These are phyloP conservation scores for Paguma larvata DNA, from an alignment of 2,797 vertebrate genomes.

Conservation along the genomic window DNA sequence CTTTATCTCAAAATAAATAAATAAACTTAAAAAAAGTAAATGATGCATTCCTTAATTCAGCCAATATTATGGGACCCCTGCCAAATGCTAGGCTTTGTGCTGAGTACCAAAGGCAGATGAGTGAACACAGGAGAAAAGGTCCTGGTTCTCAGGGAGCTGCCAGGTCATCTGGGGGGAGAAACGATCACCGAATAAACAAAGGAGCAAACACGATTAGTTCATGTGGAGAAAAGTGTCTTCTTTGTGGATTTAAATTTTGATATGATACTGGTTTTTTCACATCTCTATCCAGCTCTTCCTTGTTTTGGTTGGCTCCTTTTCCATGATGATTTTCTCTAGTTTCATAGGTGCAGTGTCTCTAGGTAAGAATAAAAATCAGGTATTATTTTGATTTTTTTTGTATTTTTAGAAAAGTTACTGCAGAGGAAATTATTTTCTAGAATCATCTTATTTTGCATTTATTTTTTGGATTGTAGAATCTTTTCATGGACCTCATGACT, in stretches of 20 bases:
- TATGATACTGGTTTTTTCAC: neutral
- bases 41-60: neutral
- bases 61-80: neutral
- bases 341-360: neutral
- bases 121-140: neutral
- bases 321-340: neutral
- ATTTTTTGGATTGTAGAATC: neutral
- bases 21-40: neutral
- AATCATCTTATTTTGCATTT: neutral
- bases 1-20: too few species aligned
- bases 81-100: neutral
- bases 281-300: neutral
- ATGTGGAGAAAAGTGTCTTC: neutral
- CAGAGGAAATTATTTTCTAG: neutral
- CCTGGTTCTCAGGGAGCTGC: neutral
- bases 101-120: neutral
- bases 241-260: neutral
- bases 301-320: neutral
- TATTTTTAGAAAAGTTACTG: neutral
- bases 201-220: neutral
- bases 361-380: neutral
- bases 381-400: neutral
- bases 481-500: neutral
- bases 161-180: too few species aligned
- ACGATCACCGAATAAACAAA: neutral